Base-by-base conservation (phyloP, 2,888 invertebrate species). In the Cheiracanthium punctorium region DNA sequence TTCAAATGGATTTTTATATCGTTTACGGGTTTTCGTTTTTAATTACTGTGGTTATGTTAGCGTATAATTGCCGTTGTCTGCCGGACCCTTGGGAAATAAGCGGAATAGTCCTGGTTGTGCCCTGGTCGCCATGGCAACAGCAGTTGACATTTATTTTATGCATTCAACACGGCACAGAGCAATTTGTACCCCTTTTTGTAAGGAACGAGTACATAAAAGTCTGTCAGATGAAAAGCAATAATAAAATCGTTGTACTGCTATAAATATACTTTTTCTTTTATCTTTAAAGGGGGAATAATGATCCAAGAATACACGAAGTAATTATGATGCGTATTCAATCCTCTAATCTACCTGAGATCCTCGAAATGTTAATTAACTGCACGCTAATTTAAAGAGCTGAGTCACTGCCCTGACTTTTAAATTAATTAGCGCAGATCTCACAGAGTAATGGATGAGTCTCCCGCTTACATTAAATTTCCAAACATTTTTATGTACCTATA, bases 1-100 rank as follows among this genome's bases (percentile, higher is more conserved):
- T 67, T 5, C 32, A n/a, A 67, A n/a, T 67, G 30, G 30, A 4
- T 73, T 28, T 82, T 70, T 41, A 17, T 30, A 69, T 75, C 67
- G 48, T 85, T 85, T 85, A 70, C 41, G 69, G n/a, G 79, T 81
- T 85, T 79, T 85, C 69, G 84, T 85, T 85, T 85, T 85, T 85
- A 85, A 85, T 85, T 85, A 85, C 70, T 73, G 43, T 73, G 37
- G 73, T 85, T 85, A 85, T 85, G 84, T 85, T 52, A 29, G 29
- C 41, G 48, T 33, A 67, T 85, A 85, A 85, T 85, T 85, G 84
- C 79, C 84, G 58, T 79, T 85, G 84, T 85, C 84, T 79, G 24
- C 30, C 20, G 37, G 20, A 20, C 84, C 70, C 84, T n/a, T 30
- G 84, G 84, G 84, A 85, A 67, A 77, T 76, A 73, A 48, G 73